Conservation (phyloP, 2,888 invertebrate species). For the Oeneis ivallda region DNA sequence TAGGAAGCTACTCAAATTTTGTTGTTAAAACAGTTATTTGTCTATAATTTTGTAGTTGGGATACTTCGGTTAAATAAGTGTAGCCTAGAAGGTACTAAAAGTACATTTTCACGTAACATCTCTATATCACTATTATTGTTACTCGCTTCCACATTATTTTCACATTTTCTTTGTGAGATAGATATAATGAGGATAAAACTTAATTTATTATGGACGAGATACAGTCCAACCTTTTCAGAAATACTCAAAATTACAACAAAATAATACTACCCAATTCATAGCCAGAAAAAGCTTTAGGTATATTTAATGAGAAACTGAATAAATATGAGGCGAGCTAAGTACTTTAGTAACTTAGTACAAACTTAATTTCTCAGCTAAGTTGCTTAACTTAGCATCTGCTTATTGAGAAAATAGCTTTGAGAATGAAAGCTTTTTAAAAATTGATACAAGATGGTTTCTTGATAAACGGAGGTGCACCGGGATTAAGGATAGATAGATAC, state of each 20-base stretch:
- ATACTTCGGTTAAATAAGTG: neutral
- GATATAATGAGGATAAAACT: constrained; percentile 27
- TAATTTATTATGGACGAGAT: constrained; percentile 14
- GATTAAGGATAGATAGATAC: too few species aligned
- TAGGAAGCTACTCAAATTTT: too few species aligned
- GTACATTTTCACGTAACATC: constrained; percentile 25
- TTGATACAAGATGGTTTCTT: neutral
- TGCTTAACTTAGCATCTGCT: constrained; percentile 17
- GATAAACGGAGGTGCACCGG: neutral
- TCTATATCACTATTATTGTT: constrained; percentile 26
- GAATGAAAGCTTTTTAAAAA: neutral
- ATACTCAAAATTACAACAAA: neutral
- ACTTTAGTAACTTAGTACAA: neutral
- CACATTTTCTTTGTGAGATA: constrained; percentile 24
- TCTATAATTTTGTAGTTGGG: too few species aligned
- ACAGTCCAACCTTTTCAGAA: neutral
- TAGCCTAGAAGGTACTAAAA: neutral
- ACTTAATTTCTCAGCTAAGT: constrained; percentile 9
- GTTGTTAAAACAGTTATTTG: too few species aligned
- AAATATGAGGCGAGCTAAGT: constrained; percentile 3
- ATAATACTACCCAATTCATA: neutral
- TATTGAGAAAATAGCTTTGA: constrained; percentile 7
- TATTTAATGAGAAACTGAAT: neutral
- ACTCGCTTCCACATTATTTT: constrained; percentile 25
- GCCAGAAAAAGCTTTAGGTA: too few species aligned